phyloP scores from a whole-genome alignment of 2,113 vertebrate species.

The Mirounga angustirostris region DNA sequence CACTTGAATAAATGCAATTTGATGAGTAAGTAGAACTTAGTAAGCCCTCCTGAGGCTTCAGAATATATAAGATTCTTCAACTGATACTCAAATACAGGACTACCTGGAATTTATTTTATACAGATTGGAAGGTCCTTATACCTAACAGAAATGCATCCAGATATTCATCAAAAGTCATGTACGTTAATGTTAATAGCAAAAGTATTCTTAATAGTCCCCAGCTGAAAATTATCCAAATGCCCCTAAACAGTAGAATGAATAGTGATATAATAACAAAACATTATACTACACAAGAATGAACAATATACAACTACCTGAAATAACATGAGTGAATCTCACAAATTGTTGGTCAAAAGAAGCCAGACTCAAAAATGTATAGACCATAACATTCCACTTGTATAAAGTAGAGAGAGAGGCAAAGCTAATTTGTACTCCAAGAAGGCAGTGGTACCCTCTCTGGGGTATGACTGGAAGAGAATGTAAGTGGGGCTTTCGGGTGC shows the following conservation, averaged over 20 bases:
- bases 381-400: neutral
- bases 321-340: neutral
- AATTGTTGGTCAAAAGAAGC: neutral
- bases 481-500: neutral
- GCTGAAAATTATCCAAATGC: neutral
- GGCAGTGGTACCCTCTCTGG: neutral
- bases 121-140: neutral
- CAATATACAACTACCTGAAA: neutral
- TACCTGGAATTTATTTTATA: neutral
- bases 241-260: neutral
- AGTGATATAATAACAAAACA: neutral
- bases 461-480: neutral
- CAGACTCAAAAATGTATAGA: neutral
- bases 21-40: neutral
- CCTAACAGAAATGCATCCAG: neutral
- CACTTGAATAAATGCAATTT: constrained; percentile 31
- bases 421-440: neutral
- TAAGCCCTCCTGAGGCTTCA: neutral
- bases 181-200: neutral
- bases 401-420: neutral
- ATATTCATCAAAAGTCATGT: neutral
- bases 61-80: constrained; percentile 14
- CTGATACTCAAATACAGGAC: neutral
- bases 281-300: neutral
- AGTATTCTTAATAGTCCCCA: neutral